Percentiles rank a stretch among this genome's conserved stretches.
Evolutionary conservation across 2,888 invertebrate genomes (phyloP).

Genomic region (Spodoptera littoralis): DNA sequence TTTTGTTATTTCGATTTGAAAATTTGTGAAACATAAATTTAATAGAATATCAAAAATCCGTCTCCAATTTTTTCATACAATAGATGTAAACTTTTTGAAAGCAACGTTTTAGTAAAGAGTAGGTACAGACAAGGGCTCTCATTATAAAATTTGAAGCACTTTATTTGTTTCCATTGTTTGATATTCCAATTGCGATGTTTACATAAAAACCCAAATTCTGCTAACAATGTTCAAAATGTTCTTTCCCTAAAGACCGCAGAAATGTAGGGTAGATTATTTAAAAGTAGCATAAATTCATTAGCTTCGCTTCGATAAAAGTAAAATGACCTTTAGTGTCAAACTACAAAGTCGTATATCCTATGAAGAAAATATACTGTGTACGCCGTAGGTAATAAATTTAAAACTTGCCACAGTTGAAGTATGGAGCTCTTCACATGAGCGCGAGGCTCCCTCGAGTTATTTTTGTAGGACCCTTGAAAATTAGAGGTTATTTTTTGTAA

Average conservation of each 20-base stretch:
- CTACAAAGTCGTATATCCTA: conserved; percentile 41
- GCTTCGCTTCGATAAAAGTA: conserved; percentile 14
- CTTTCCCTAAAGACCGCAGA: conserved; percentile 15
- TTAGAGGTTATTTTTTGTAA: conserved; percentile 37
- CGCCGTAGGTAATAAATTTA: conserved; percentile 52
- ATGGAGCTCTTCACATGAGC: conserved; percentile 46
- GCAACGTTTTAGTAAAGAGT: conserved; percentile 1
- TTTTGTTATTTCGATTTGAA: no score
- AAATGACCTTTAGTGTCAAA: conserved; percentile 41
- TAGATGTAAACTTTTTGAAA: neutral
- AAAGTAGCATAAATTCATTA: conserved; percentile 13
- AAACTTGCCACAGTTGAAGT: conserved; percentile 47
- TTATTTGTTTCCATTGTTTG: conserved; percentile 30
- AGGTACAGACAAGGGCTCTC: neutral
- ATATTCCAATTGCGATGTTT: conserved; percentile 10
- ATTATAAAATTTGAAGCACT: neutral
- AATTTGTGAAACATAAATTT: neutral
- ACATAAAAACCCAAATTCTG: neutral
- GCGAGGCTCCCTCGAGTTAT: conserved; percentile 38
- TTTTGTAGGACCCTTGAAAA: conserved; percentile 43
- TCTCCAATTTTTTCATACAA: neutral
- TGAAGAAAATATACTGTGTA: conserved; percentile 35
- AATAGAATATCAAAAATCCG: neutral
- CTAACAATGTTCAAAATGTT: conserved; percentile 22
- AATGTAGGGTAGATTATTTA: conserved; percentile 36